These are phyloP conservation scores for Villa cingulata DNA, from an alignment of 2,888 invertebrate genomes.

Conservation along the genomic window DNA sequence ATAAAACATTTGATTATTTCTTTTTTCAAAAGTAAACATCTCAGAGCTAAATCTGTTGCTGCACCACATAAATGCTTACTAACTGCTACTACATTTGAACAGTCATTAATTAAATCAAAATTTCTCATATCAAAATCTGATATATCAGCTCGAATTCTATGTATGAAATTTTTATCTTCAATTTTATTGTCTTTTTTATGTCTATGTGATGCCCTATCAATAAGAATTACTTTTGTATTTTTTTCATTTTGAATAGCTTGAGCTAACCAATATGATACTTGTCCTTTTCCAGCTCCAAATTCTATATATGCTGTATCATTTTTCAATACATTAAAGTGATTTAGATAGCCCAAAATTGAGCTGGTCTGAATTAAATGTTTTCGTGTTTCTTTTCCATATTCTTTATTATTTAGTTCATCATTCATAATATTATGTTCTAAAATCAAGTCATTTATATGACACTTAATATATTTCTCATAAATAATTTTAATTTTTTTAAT, in stretches of 20 bases:
- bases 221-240: slow-evolving; percentile 47
- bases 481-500: slow-evolving; percentile 36
- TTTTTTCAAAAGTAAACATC: slow-evolving; percentile 42
- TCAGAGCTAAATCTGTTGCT: slow-evolving; percentile 69
- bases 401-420: slow-evolving; percentile 39
- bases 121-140: slow-evolving; percentile 55
- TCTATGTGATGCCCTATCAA: slow-evolving; percentile 68
- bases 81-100: slow-evolving; percentile 50
- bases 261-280: slow-evolving; percentile 64
- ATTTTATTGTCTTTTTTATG: slow-evolving; percentile 65
- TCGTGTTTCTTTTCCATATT: slow-evolving; percentile 47
- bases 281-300: slow-evolving; percentile 84
- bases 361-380: slow-evolving; percentile 70
- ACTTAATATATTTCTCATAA: slow-evolving; percentile 28
- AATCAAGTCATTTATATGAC: slow-evolving; percentile 32
- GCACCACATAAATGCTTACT: slow-evolving; percentile 84
- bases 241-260: slow-evolving; percentile 39
- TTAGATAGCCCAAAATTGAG: slow-evolving; percentile 56
- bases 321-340: slow-evolving; percentile 44
- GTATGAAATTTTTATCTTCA: slow-evolving; percentile 37
- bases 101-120: slow-evolving; percentile 35
- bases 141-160: slow-evolving; percentile 67
- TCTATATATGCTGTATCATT: slow-evolving; percentile 63
- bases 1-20: slow-evolving; percentile 43
- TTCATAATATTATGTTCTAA: slow-evolving; percentile 37